Evolutionary conservation across 1,140 invertebrate species (phyloP).

Genomic region (Drosophila burlai): DNA sequence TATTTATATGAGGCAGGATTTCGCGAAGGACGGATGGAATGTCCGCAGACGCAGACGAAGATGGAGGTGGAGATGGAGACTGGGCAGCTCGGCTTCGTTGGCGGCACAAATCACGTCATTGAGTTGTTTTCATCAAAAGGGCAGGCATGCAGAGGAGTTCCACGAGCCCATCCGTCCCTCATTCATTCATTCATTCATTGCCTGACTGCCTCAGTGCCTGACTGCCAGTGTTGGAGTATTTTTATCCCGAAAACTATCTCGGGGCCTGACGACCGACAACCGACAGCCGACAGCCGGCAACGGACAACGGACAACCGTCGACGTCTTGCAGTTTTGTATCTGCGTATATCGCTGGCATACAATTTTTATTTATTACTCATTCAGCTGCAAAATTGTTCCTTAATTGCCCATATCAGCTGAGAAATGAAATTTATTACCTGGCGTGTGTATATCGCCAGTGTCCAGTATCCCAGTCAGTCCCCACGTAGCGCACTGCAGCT

Average conservation of each 20-base stretch:
- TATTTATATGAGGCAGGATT: conserved; percentile 70
- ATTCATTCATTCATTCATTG: conserved; percentile 65
- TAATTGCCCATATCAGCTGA: conserved; percentile 85
- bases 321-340: conserved; percentile 81
- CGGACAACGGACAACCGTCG: conserved; percentile 36
- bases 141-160: conserved; percentile 60
- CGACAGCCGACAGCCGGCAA: conserved; percentile 22
- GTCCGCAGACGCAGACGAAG: background rate
- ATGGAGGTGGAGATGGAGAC: background rate
- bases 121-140: conserved; percentile 84
- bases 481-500: conserved; percentile 8
- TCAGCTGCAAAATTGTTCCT: conserved; percentile 85
- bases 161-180: conserved; percentile 28
- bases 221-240: conserved; percentile 60
- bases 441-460: conserved; percentile 81
- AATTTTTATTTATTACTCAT: conserved; percentile 85
- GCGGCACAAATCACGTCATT: conserved; percentile 80
- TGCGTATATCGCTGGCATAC: conserved; percentile 80
- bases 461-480: conserved; percentile 36
- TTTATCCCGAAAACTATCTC: conserved; percentile 81
- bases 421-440: conserved; percentile 85
- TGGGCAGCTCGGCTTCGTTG: conserved; percentile 51
- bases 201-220: conserved; percentile 7
- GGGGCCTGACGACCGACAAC: conserved; percentile 59
- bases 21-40: conserved; percentile 23